Evolutionary conservation across 2,113 vertebrate genomes (phyloP).

Genomic region (Machaerirhynchus nigripectus): DNA sequence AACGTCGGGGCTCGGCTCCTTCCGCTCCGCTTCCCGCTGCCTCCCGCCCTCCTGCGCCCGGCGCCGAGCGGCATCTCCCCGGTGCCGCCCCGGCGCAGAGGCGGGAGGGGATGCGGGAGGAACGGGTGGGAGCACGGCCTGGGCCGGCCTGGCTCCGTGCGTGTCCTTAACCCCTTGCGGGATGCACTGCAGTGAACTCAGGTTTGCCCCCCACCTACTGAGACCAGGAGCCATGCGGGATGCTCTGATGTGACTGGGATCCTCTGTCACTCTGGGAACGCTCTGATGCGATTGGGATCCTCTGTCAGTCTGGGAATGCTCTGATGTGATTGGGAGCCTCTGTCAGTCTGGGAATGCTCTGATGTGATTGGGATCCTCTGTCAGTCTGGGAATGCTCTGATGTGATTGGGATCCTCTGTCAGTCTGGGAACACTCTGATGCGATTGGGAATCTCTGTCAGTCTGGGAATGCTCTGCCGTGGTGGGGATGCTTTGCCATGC

Average conservation of each 20-base stretch:
- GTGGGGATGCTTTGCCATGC: background rate
- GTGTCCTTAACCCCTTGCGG: background rate
- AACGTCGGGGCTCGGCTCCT: conserved; percentile 6
- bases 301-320: background rate
- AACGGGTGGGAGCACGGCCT: background rate
- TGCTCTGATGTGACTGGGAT: background rate
- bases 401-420: background rate
- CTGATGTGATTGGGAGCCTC: no score
- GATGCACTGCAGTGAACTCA: accelerated
- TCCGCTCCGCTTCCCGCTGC: conserved; percentile 33
- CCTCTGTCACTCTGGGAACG: background rate
- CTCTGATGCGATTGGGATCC: background rate
- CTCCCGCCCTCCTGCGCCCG: background rate
- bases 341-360: no score
- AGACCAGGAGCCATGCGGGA: background rate
- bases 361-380: background rate
- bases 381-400: background rate
- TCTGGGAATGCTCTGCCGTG: background rate
- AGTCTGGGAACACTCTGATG: no score
- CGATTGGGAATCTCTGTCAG: background rate
- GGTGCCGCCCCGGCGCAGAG: background rate
- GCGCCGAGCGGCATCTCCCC: background rate
- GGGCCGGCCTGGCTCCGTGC: background rate
- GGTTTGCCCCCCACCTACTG: accelerated
- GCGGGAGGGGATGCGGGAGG: background rate